A percentile compares a stretch with the other conserved stretches of the same genome.
These are phyloP conservation scores for Eilema sororculum DNA, from an alignment of 2,888 invertebrate genomes.

Conservation along the genomic window DNA sequence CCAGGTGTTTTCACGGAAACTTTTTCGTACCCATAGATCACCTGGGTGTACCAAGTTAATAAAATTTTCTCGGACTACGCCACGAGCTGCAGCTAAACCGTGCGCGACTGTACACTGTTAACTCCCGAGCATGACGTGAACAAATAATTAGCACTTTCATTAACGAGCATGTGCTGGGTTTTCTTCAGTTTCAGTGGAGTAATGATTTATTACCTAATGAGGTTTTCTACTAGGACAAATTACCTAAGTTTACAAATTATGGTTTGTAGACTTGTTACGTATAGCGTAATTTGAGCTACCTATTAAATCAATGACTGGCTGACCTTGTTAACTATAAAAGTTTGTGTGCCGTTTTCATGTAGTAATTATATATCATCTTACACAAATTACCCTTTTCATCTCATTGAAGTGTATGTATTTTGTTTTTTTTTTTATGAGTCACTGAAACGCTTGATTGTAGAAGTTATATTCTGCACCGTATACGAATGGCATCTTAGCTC, in stretches of 20 bases:
- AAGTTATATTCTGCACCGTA: too few species aligned
- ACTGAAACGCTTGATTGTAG: too few species aligned
- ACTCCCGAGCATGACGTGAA: slow-evolving; percentile 41
- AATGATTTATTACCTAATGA: slow-evolving; percentile 55
- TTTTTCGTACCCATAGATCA: too few species aligned
- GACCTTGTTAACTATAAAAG: neutral
- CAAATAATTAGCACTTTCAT: slow-evolving; percentile 56
- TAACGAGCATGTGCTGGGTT: slow-evolving; percentile 52
- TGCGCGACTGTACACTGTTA: slow-evolving; percentile 38
- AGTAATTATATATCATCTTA: too few species aligned
- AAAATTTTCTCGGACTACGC: too few species aligned
- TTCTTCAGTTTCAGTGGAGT: slow-evolving; percentile 44
- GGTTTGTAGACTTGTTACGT: slow-evolving; percentile 27
- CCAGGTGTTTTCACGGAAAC: too few species aligned
- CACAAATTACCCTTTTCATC: neutral
- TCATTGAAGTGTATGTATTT: too few species aligned
- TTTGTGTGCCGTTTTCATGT: neutral
- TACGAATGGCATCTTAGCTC: too few species aligned
- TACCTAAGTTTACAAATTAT: slow-evolving; percentile 41
- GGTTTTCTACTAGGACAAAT: slow-evolving; percentile 46
- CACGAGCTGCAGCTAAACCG: neutral
- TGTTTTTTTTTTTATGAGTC: too few species aligned
- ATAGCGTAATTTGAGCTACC: slow-evolving; percentile 11
- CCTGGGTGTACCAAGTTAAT: too few species aligned
- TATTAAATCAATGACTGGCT: neutral